Evolutionary conservation across 2,797 vertebrate species (phyloP), one percentile per base, ranked within the genome.

Genomic region (Lepus oiostolus): DNA sequence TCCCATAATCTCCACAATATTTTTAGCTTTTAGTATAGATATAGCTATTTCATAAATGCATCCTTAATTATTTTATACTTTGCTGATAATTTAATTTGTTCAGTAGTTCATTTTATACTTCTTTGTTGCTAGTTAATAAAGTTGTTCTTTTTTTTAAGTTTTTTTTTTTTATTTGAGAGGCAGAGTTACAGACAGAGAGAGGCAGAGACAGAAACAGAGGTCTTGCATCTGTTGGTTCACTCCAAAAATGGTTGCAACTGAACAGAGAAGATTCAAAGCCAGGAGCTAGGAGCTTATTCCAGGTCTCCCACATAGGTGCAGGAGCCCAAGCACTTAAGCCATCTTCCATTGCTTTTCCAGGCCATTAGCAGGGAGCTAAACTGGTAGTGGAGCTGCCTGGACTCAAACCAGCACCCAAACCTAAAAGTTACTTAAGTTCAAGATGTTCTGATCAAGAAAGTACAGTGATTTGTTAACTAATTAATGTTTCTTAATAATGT

Each of bases 401-500:
- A 47, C 42, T 47, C 42, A 47, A 47, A 47, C 42, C 42, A 47
- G 8, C 42, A 47, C 42, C 42, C 42, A 47, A 9, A 47, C 54
- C 5, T 70, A 30, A 54, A 54, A 26, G 9, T 68, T 2, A 63
- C 65, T 80, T 94, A 58, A 95, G 71, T 38, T 84, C 38, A 47
- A 95, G 26, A 32, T 89, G 63, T 89, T 22, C 84, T 77, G 3
- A 85, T 26, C 77, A 54, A 47, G 30, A 96, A 38, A 0, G 0
- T 17, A 65, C 30, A 19, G 22, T 54, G 58, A 14, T 0, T 0
- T 91, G 7, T 93, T 96, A 96, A 65, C 22, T 35, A 47, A 8
- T n/a, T 30, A 68, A 32, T 95, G 47, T 16, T 14, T 86, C 1
- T 14, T 87, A 62, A 96, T 95, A 42, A 58, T 90, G 35, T 50